phyloP scores from a whole-genome alignment of 2,888 invertebrate species.

The Arge pagana region DNA sequence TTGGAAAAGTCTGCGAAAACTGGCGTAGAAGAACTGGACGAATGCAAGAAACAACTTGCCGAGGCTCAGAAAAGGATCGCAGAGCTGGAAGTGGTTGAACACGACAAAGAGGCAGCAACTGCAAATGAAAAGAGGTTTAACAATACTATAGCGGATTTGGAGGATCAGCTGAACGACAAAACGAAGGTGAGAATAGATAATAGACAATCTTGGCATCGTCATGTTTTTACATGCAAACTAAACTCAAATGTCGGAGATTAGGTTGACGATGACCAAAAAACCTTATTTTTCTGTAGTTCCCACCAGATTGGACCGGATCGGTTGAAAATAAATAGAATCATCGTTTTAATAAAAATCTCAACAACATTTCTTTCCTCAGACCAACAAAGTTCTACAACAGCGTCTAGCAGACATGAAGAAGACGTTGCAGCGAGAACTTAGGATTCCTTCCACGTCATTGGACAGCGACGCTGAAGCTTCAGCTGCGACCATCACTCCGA shows the following conservation, averaged over 20 bases:
- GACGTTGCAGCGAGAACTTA: conserved; percentile 84
- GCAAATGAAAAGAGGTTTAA: conserved; percentile 60
- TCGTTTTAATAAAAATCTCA: no score
- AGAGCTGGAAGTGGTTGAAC: conserved; percentile 61
- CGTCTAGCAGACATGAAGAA: conserved; percentile 89
- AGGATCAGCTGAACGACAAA: conserved; percentile 68
- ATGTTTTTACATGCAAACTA: background rate
- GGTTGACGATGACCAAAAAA: background rate
- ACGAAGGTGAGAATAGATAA: conserved; percentile 61
- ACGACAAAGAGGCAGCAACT: conserved; percentile 48
- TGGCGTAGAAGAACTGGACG: conserved; percentile 59
- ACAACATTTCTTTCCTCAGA: conserved; percentile 63
- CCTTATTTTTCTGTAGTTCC: no score
- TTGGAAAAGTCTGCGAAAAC: conserved; percentile 63
- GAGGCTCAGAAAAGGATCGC: conserved; percentile 57
- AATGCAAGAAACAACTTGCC: conserved; percentile 37
- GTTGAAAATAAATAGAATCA: no score
- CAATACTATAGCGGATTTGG: conserved; percentile 61
- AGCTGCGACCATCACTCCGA: conserved; percentile 69
- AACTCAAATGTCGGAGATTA: background rate
- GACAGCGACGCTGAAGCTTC: conserved; percentile 66
- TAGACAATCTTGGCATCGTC: background rate
- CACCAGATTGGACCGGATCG: no score
- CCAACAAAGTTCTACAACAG: conserved; percentile 86
- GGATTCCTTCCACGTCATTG: conserved; percentile 59